phyloP scores from a whole-genome alignment of 2,113 vertebrate genomes.

The Upupa epops region DNA sequence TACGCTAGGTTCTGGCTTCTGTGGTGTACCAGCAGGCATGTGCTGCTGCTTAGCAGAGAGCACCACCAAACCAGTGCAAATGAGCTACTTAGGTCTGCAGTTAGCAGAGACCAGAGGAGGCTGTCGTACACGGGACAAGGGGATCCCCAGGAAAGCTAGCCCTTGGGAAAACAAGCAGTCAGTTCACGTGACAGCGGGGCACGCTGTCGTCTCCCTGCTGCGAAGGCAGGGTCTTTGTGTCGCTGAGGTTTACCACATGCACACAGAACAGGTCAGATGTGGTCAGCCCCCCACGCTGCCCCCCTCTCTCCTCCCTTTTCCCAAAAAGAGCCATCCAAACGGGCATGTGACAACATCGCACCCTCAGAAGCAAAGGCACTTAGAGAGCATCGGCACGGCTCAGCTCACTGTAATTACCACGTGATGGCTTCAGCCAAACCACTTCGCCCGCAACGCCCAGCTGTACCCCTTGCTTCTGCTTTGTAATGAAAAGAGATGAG shows the following conservation, averaged over 20 bases:
- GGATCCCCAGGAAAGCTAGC: conserved; percentile 25
- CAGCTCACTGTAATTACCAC: conserved; percentile 53
- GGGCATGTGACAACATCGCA: background rate
- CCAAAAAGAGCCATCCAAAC: conserved; percentile 3
- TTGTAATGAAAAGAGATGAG: conserved; percentile 42
- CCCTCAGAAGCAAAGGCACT: conserved; percentile 23
- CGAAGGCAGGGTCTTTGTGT: background rate
- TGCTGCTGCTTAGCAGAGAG: background rate
- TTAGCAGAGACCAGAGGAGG: conserved; percentile 35
- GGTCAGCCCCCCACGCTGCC: conserved; percentile 13
- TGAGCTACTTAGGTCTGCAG: background rate
- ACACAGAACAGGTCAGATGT: background rate
- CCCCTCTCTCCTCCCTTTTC: background rate
- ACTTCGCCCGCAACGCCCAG: conserved; percentile 48
- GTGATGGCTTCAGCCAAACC: conserved; percentile 48
- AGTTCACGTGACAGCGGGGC: background rate
- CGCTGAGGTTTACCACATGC: background rate
- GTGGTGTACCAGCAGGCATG: conserved; percentile 1
- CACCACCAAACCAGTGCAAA: conserved; percentile 37
- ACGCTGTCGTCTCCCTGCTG: background rate
- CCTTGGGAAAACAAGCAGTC: conserved; percentile 12
- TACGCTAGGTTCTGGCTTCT: conserved; percentile 4
- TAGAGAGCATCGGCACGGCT: conserved; percentile 14
- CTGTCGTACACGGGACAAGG: background rate
- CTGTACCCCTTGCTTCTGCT: conserved; percentile 54